Percentiles rank a stretch among this genome's conserved stretches.
These are phyloP conservation scores for Lacerta viridis DNA, from an alignment of 2,797 vertebrate genomes.

Conservation along the genomic window DNA sequence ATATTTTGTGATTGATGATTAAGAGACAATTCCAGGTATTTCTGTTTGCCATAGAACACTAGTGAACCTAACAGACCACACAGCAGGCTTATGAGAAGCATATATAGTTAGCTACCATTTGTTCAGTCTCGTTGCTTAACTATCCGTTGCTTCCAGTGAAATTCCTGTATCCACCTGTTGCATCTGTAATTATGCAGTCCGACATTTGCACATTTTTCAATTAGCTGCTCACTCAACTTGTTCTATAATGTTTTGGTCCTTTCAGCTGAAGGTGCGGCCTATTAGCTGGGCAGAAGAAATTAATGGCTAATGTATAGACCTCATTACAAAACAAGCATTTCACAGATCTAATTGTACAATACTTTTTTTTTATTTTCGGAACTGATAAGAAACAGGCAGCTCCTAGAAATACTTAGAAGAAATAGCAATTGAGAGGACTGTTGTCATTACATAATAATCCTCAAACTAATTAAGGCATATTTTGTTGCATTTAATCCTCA, in stretches of 20 bases:
- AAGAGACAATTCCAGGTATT: conserved; percentile 28
- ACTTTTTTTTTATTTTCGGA: conserved; percentile 19
- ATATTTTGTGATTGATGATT: neutral
- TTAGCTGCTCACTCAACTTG: conserved; percentile 66
- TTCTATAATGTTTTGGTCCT: conserved; percentile 55
- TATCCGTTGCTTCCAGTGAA: conserved; percentile 60
- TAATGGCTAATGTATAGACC: conserved; percentile 58
- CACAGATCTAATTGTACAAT: conserved; percentile 43
- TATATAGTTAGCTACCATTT: conserved; percentile 52
- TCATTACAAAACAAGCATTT: conserved; percentile 73
- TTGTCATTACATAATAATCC: conserved; percentile 13
- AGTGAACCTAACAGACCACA: conserved; percentile 41
- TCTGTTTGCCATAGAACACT: conserved; percentile 30
- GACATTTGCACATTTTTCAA: conserved; percentile 58
- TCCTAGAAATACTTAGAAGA: conserved; percentile 69
- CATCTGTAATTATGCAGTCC: conserved; percentile 69
- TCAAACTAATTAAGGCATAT: conserved; percentile 13
- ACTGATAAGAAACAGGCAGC: conserved; percentile 66
- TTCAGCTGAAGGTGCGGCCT: conserved; percentile 59
- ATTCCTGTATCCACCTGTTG: conserved; percentile 59
- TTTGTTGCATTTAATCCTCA: too few relatives aligned
- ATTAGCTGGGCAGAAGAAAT: conserved; percentile 68
- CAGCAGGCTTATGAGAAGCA: conserved; percentile 42
- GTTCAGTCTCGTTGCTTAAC: conserved; percentile 56
- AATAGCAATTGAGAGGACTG: conserved; percentile 66